Conservation (phyloP, 2,888 invertebrate genomes). For the Hybos culiciformis region DNA sequence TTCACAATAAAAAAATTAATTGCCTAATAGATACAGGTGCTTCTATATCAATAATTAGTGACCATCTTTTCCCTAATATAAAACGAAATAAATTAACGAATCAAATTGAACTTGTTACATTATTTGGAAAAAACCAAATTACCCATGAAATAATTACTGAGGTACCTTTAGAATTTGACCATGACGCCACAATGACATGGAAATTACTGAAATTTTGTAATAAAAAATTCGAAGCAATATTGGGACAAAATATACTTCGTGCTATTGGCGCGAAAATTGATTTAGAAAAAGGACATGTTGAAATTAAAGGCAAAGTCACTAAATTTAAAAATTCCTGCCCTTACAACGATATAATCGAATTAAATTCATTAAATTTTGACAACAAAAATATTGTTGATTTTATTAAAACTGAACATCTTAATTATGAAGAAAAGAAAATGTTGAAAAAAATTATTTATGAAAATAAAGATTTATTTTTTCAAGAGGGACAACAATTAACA, state of each 20-base stretch:
- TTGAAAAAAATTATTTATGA: neutral
- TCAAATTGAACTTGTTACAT: neutral
- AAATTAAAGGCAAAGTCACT: neutral
- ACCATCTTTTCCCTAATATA: neutral
- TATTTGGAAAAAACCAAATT: neutral
- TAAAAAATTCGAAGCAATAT: neutral
- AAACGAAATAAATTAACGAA: neutral
- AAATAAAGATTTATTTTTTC: neutral
- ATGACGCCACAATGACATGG: neutral
- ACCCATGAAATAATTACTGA: neutral
- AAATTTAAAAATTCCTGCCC: neutral
- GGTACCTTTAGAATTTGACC: neutral
- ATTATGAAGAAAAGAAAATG: slow-evolving; percentile 3
- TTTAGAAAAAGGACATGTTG: neutral
- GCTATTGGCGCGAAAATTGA: neutral
- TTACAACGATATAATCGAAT: neutral
- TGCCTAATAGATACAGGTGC: neutral
- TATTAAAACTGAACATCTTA: slow-evolving; percentile 4
- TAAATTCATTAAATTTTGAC: neutral
- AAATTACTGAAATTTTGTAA: neutral
- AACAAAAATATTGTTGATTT: too few species aligned
- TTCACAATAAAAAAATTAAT: neutral
- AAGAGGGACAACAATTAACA: neutral
- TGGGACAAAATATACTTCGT: neutral
- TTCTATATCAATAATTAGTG: neutral